Evolutionary conservation across 2,888 invertebrate genomes (phyloP), one percentile per base, ranked within the genome.

Genomic region (Plagiodera versicolora): DNA sequence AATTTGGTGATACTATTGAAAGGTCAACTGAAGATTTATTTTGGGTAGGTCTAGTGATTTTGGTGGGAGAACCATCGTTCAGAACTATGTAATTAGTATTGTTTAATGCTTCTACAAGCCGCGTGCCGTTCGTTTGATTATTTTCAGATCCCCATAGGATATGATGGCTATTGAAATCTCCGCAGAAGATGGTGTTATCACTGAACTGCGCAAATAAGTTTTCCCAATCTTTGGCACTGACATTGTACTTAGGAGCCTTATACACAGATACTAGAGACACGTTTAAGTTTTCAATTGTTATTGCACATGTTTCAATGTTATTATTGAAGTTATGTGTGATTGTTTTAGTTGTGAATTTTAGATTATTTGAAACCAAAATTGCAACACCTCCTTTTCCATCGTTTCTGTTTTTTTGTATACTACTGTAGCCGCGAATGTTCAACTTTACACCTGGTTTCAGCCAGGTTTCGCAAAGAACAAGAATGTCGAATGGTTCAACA

Each of bases 31-130:
- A 17, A 3, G 50, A 57, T 57, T 17, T 35, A 35, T 24, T 18
- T 20, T 49, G 16, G 8, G 16, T 48, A 16, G 56, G 56, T 49
- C 39, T 39, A 16, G 39, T 24, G 14, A 50, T 24, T n/a, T 24
- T 35, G 16, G 56, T 56, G n/a, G 50, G 56, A n/a, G 2, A 35
- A 16, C 49, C 56, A 50, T 56, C 49, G 39, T 49, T 56, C 9
- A 56, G 20, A 20, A 56, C 10, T 9, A 56, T 49, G 18, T 8
- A 16, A 44, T 56, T 44, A 9, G 14, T 20, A 6, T 49, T 28
- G 18, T 56, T 49, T 2, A 56, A 16, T 18, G 44, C 49, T 18
- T 56, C 50, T 9, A 50, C 24, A 16, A 50, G 28, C 17, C 24
- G 17, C 19, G 35, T 56, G 18, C 44, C 57, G 45, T 28, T 39